Base-by-base conservation (phyloP, 1,140 invertebrate species). In the Neodiprion virginianus region DNA sequence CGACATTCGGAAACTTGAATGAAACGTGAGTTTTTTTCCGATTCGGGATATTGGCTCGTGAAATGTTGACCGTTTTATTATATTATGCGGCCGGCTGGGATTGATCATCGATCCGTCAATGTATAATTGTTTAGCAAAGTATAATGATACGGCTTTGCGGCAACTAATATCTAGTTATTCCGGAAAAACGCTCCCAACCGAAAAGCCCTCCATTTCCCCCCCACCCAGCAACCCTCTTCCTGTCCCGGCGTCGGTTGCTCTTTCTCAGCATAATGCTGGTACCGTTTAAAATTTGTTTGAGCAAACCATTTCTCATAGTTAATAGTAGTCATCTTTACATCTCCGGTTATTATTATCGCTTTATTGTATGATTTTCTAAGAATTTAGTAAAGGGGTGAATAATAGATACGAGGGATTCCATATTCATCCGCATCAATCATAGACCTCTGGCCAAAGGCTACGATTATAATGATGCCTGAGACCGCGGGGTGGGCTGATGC, bases 251-350 rank as follows among this genome's bases (percentile, higher is more conserved):
- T 65, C 72, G 70, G 74, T 77, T 49, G 76, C 66, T 73, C 69
- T 73, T 79, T 79, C 80, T 80, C 79, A 76, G 77, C 72, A 75
- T 68, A 75, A 72, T 67, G n/a, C 21, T 66, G 74, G 70, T 65
- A 67, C 72, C 78, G 75, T 77, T 69, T 69, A 67, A 80, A 81
- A 80, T 83, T 80, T 80, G 80, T 74, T 82, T 82, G 82, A 73
- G 50, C 74, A 80, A 80, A 79, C 80, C 82, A 81, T 83, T 81
- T 81, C 80, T 83, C 80, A 83, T 78, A 77, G 72, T 76, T 80
- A 81, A 83, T 83, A 79, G 78, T 61, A 79, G 77, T 79, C 72
- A 75, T 78, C 67, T 71, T 73, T 76, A 77, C 68, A 77, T 71
- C 72, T 67, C 48, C 69, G 69, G 53, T 61, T 61, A 61, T 79